Evolutionary conservation across 2,888 invertebrate species (phyloP).

Genomic region (Acanthosepion esculentum): DNA sequence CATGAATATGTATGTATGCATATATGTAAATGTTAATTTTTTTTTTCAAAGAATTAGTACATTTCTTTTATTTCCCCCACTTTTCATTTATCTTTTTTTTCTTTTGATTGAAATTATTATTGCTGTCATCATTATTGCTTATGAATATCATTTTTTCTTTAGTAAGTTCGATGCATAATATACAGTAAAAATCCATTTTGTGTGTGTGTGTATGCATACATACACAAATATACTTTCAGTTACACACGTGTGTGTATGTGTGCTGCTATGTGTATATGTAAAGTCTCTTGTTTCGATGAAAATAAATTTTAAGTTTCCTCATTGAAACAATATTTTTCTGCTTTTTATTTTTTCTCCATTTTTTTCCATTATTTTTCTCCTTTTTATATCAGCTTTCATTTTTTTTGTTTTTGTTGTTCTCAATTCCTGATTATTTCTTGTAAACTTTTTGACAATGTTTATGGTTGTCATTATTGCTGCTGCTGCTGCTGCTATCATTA

Average conservation of each 20-base stretch:
- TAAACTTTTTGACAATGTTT: neutral
- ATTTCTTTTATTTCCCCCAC: neutral
- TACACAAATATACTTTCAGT: neutral
- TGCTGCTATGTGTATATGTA: neutral
- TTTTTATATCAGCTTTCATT: neutral
- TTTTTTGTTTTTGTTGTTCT: neutral
- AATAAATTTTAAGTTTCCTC: no score
- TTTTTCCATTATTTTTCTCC: neutral
- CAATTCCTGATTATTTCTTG: neutral
- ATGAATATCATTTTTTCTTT: neutral
- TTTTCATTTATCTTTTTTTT: neutral
- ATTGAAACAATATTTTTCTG: neutral
- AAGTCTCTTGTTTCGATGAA: neutral
- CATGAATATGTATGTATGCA: neutral
- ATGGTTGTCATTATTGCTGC: neutral
- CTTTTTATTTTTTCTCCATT: neutral
- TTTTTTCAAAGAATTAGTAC: neutral
- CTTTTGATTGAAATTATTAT: slow-evolving; percentile 2
- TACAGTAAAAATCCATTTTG: neutral
- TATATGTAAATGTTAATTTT: neutral
- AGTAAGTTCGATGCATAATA: neutral
- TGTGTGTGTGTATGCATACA: neutral
- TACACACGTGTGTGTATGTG: neutral
- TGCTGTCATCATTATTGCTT: neutral
- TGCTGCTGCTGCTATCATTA: neutral